Conservation (phyloP, 2,113 vertebrate genomes). For the Chunga burmeisteri region DNA sequence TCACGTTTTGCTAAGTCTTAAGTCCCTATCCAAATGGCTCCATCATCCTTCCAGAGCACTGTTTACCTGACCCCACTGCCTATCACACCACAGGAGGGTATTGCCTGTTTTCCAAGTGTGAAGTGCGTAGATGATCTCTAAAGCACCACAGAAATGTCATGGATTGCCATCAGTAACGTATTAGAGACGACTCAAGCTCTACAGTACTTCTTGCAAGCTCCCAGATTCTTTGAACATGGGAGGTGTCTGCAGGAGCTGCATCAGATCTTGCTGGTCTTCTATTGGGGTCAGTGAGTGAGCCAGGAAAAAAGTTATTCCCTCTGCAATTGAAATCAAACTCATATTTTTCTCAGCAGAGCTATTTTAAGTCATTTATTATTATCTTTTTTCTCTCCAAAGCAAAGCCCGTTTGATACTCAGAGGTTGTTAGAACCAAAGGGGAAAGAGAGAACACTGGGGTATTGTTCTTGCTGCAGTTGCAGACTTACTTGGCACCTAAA, state of each 20-base stretch:
- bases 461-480: slow-evolving; percentile 56
- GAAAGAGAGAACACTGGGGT: slow-evolving; percentile 31
- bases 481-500: slow-evolving; percentile 48
- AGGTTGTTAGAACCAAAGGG: slow-evolving; percentile 43
- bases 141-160: neutral
- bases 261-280: slow-evolving; percentile 14
- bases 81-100: neutral
- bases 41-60: neutral
- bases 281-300: neutral
- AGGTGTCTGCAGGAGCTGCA: neutral
- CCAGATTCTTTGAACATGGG: neutral
- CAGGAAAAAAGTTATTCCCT: slow-evolving; percentile 30
- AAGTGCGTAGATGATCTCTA: neutral
- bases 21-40: neutral
- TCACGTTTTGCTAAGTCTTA: neutral
- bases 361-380: slow-evolving; percentile 72
- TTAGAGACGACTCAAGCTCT: neutral
- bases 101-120: neutral
- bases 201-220: neutral
- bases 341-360: slow-evolving; percentile 57
- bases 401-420: slow-evolving; percentile 42
- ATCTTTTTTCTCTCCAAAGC: slow-evolving; percentile 56
- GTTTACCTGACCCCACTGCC: neutral
- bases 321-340: slow-evolving; percentile 63
- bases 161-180: neutral